These are phyloP conservation scores for Tetranychus piercei DNA, from an alignment of 2,888 invertebrate genomes.

Conservation along the genomic window DNA sequence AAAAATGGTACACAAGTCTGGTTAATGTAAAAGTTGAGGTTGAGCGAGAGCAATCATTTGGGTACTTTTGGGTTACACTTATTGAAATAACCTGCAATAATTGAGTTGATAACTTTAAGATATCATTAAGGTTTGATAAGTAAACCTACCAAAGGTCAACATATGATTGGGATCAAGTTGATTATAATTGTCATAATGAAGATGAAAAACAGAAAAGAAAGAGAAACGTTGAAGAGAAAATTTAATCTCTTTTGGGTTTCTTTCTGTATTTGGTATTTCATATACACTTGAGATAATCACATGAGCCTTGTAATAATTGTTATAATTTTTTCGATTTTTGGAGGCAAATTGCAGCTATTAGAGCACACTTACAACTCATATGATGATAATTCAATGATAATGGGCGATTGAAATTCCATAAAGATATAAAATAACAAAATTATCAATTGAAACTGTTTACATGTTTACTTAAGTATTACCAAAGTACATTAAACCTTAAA, in stretches of 20 bases:
- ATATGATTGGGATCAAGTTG: neutral
- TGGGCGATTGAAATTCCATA: no score
- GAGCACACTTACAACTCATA: neutral
- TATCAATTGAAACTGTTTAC: no score
- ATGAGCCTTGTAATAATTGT: neutral
- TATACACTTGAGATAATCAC: neutral
- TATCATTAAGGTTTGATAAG: neutral
- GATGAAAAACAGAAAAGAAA: neutral
- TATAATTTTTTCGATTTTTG: neutral
- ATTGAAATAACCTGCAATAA: no score
- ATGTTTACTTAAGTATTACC: no score
- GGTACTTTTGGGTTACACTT: no score
- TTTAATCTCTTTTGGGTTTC: no score
- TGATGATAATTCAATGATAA: neutral
- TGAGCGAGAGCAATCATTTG: no score
- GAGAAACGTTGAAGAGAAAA: neutral
- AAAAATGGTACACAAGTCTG: no score
- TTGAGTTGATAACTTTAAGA: neutral
- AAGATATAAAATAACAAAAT: no score
- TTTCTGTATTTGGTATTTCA: no score
- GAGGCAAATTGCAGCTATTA: neutral
- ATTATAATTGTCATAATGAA: neutral
- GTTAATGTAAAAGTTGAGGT: no score
- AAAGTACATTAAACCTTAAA: no score
- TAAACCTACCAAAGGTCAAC: neutral